Evolutionary conservation across 2,888 invertebrate genomes (phyloP).

Genomic region (Drosophila mimetica): DNA sequence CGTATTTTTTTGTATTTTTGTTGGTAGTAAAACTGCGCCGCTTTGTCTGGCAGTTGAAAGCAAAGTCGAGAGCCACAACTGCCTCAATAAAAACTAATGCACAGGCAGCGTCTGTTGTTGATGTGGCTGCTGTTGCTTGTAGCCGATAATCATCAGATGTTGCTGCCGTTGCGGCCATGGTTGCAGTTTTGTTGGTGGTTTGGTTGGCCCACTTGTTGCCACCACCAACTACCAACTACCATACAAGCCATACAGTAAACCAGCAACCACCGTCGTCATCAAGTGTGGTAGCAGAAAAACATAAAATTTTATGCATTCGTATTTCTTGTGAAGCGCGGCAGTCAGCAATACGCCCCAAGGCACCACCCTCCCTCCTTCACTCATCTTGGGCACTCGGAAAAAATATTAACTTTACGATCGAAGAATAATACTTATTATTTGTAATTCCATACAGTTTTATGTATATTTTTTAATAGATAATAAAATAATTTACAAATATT

Average conservation of each 20-base stretch:
- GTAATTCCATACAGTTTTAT: too few species aligned
- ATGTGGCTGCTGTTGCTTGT: constrained; percentile 44
- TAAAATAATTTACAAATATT: too few species aligned
- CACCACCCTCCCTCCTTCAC: constrained; percentile 9
- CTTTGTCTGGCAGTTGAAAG: constrained; percentile 66
- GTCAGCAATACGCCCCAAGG: constrained; percentile 45
- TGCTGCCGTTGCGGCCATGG: constrained; percentile 74
- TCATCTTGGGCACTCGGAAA: background rate
- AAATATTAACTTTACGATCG: background rate
- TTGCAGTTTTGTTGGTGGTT: constrained; percentile 60
- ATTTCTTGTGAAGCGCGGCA: constrained; percentile 77
- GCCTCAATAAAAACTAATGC: constrained; percentile 81
- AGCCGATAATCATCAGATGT: constrained; percentile 74
- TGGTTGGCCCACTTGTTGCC: constrained; percentile 78
- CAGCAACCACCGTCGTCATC: constrained; percentile 41
- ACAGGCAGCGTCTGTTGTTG: constrained; percentile 62
- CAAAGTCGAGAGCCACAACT: constrained; percentile 62
- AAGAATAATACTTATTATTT: background rate
- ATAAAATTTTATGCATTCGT: constrained; percentile 81
- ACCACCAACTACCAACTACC: constrained; percentile 44
- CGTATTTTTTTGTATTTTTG: constrained; percentile 6
- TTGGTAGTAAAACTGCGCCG: constrained; percentile 58
- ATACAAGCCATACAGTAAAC: too few species aligned
- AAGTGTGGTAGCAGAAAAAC: constrained; percentile 76
- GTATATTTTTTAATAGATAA: too few species aligned